Percentiles rank a stretch among this genome's conserved stretches.
Evolutionary conservation across 2,113 vertebrate species (phyloP).

Genomic region (Lamprotornis superbus): DNA sequence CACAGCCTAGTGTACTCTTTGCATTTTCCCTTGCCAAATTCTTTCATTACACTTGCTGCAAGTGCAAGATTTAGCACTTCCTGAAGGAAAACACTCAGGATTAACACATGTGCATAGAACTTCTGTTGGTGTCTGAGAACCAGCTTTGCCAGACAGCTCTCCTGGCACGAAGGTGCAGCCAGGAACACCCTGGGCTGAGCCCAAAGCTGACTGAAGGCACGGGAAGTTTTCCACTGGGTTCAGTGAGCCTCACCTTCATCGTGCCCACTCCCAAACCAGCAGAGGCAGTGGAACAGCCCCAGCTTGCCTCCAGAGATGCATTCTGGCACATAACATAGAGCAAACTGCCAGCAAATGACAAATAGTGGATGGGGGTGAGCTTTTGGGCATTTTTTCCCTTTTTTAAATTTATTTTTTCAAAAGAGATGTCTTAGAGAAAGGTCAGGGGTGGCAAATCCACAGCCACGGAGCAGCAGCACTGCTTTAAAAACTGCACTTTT

Average conservation of each 20-base stretch:
- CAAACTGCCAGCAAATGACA: background rate
- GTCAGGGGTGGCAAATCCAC: background rate
- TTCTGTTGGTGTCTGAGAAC: slow-evolving; percentile 28
- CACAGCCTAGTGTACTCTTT: background rate
- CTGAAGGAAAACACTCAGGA: background rate
- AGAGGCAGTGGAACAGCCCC: background rate
- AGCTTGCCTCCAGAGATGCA: background rate
- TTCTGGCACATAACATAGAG: background rate
- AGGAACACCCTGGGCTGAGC: background rate
- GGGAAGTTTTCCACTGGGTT: background rate
- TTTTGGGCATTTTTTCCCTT: background rate
- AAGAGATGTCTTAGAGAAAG: background rate
- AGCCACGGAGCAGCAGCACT: background rate
- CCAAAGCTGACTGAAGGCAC: background rate
- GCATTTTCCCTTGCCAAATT: background rate
- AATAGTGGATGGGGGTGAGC: background rate
- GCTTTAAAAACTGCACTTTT: background rate
- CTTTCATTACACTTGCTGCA: background rate
- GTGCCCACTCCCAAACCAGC: background rate
- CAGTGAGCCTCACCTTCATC: background rate
- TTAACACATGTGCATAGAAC: background rate
- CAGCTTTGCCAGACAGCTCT: background rate
- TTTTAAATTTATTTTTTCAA: background rate
- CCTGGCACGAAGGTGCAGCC: background rate
- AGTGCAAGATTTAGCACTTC: slow-evolving; percentile 6